Percentiles rank a stretch among this genome's conserved stretches.
These are phyloP conservation scores for Phanerotoma sp. DNA, from an alignment of 2,888 invertebrate species.

Conservation along the genomic window DNA sequence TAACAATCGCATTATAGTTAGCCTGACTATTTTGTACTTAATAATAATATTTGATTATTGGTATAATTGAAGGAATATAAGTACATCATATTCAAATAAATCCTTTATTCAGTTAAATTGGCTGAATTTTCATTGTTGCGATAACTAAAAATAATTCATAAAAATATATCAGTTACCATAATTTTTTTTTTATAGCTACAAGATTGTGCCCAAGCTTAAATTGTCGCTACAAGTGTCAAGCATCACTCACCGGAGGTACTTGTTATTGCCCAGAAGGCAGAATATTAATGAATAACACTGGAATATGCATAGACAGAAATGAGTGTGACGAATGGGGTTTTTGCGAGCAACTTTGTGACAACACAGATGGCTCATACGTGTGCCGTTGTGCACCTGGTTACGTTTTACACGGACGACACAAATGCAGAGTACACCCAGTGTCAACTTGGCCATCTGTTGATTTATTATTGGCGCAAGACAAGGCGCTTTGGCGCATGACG, in stretches of 20 bases:
- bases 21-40: no score
- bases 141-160: constrained; percentile 3
- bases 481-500: constrained; percentile 71
- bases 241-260: constrained; percentile 84
- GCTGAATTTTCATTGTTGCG: no score
- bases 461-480: constrained; percentile 72
- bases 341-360: constrained; percentile 93
- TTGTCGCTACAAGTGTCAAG: constrained; percentile 90
- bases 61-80: no score
- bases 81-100: no score
- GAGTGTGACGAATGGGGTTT: constrained; percentile 91
- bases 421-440: constrained; percentile 66
- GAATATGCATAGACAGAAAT: constrained; percentile 87
- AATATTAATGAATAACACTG: constrained; percentile 77
- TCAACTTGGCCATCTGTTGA: constrained; percentile 58
- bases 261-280: constrained; percentile 90
- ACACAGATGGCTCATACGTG: constrained; percentile 79
- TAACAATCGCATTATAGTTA: no score
- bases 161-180: not conserved
- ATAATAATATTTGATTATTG: no score
- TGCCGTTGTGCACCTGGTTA: constrained; percentile 86
- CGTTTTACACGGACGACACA: constrained; percentile 64
- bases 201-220: constrained; percentile 79
- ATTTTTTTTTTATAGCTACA: constrained; percentile 64
- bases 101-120: no score